Evolutionary conservation across 2,797 vertebrate genomes (phyloP), one percentile per base, ranked within the genome.

Genomic region (Pelobates cultripes): DNA sequence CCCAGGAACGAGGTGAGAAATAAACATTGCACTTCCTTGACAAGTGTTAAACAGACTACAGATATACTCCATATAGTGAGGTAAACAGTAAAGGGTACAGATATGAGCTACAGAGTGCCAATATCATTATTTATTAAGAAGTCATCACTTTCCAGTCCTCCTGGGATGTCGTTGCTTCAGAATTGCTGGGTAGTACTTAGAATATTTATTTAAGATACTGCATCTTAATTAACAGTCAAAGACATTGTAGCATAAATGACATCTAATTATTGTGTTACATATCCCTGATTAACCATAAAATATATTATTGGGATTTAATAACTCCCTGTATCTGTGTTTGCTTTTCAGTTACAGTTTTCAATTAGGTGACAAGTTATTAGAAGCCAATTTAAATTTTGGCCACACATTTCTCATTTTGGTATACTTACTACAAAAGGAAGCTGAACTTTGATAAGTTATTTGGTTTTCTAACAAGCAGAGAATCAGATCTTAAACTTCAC

Each of bases 1-100:
- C 28, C 28, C 43, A 47, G 55, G 17, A 71, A 70, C 17, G 57
- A 78, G 60, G 42, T 78, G 67, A 7, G 14, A 45, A 47, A 63
- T 15, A 70, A 12, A 78, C 10, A 7, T 42, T 14, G 8, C 68
- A 77, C 51, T 68, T 43, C 7, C 15, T 4, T 63, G 57, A 47
- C 43, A 41, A 71, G 77, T 13, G 43, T 40, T 78, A 78, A 70
- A 57, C 51, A 43, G 67, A 60, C 14, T 41, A 42, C 28, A 17
- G 28, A 69, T 2, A 70, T 43, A 13, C 55, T 14, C 7, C 4
- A 57, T 14, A 57, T 51, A 51, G 10, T 10, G 10, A 12, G 1
- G 55, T 57, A 57, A 57, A 57, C 13, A 57, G 55, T 7, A 40
- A 28, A 40, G 6, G 61, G 7, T 28, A 7, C 61, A 64, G 3